A percentile compares a stretch with the other conserved stretches of the same genome.
These are phyloP conservation scores for Leuctra nigra DNA, from an alignment of 2,888 invertebrate genomes.

Conservation along the genomic window DNA sequence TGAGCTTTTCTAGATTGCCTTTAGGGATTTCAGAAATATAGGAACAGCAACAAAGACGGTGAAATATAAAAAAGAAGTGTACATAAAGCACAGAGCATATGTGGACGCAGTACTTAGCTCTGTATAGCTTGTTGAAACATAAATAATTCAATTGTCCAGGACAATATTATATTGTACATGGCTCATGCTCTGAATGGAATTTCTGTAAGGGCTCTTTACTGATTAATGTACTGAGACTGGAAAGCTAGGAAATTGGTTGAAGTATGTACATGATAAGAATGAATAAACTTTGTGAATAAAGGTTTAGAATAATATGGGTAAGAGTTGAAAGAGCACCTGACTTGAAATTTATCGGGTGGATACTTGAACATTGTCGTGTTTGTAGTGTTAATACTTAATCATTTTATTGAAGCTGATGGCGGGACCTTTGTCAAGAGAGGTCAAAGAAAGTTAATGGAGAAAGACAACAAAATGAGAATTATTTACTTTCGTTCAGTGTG, in stretches of 20 bases:
- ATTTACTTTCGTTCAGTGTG: too few species aligned
- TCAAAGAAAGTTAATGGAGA: too few species aligned
- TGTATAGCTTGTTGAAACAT: too few species aligned
- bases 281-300: constrained; percentile 3
- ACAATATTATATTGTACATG: neutral
- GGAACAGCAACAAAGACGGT: too few species aligned
- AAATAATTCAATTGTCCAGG: constrained; percentile 1
- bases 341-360: too few species aligned
- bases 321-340: neutral
- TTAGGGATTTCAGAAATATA: too few species aligned
- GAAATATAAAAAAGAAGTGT: too few species aligned
- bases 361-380: neutral
- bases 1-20: too few species aligned
- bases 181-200: constrained; percentile 4
- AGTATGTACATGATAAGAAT: neutral
- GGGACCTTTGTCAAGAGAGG: too few species aligned
- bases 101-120: too few species aligned
- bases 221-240: constrained; percentile 9
- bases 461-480: too few species aligned
- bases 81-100: too few species aligned
- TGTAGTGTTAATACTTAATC: constrained; percentile 1
- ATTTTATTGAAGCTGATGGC: constrained; percentile 6
- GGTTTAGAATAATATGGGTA: neutral
- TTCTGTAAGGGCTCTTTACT: constrained; percentile 1
- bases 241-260: constrained; percentile 1